A percentile compares a stretch with the other conserved stretches of the same genome.
These are phyloP conservation scores for Odontophorus gujanensis DNA, from an alignment of 2,113 vertebrate species.

Conservation along the genomic window DNA sequence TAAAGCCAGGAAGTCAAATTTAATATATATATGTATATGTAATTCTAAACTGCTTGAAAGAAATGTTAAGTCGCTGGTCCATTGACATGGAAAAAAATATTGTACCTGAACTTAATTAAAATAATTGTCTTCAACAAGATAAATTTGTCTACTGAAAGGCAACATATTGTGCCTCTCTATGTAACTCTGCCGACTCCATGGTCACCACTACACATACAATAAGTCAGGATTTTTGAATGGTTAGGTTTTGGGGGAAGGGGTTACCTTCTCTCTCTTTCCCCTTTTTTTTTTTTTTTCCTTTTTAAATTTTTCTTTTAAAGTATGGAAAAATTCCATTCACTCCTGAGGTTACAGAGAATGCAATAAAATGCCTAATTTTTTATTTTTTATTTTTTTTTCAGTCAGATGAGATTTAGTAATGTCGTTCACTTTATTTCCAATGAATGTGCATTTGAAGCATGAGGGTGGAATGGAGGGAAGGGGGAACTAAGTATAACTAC, in stretches of 20 bases:
- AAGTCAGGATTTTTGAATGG: background rate
- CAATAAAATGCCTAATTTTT: slow-evolving; percentile 25
- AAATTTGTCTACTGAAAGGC: background rate
- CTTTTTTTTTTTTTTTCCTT: rapidly evolving
- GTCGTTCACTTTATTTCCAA: background rate
- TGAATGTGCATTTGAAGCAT: background rate
- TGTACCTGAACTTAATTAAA: slow-evolving; percentile 36
- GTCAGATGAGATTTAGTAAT: background rate
- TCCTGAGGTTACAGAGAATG: slow-evolving; percentile 30
- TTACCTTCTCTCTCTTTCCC: background rate
- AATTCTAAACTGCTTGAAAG: slow-evolving; percentile 1
- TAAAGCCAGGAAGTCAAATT: background rate
- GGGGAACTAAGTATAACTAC: background rate
- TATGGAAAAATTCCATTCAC: background rate
- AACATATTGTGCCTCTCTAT: background rate
- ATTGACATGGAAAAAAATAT: background rate
- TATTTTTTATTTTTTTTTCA: background rate
- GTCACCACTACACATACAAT: background rate
- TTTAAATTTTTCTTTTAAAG: background rate
- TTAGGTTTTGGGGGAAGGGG: too few species aligned
- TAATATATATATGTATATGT: background rate
- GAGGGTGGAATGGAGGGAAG: background rate
- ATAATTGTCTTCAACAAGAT: background rate
- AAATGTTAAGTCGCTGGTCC: slow-evolving; percentile 16
- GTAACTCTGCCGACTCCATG: background rate